These are phyloP conservation scores for Rhodophaea formosa DNA, from an alignment of 2,888 invertebrate species.

Conservation along the genomic window DNA sequence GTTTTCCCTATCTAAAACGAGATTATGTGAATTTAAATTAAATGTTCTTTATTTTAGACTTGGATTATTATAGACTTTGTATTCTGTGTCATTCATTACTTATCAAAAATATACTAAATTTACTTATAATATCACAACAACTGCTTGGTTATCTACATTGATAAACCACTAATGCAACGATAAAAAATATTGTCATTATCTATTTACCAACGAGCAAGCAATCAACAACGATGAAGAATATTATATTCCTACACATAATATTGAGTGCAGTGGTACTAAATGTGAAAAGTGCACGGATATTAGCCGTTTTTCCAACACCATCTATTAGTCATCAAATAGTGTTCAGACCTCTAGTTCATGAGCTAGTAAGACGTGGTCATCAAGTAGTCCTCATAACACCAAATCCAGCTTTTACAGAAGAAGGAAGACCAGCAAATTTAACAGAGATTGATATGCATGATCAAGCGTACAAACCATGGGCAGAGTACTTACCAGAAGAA, in stretches of 20 bases:
- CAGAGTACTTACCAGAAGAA: not conserved
- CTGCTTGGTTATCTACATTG: no score
- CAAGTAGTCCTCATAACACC: slow-evolving; percentile 49
- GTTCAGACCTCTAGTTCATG: slow-evolving; percentile 50
- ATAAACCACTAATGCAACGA: not conserved
- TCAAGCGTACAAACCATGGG: slow-evolving; percentile 37
- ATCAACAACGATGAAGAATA: not conserved
- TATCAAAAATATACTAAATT: no score
- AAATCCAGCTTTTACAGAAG: slow-evolving; percentile 37
- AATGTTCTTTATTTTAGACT: no score
- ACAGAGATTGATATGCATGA: slow-evolving; percentile 50
- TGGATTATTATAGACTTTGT: no score
- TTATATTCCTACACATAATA: not conserved
- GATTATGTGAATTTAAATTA: no score
- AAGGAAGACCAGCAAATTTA: slow-evolving; percentile 37
- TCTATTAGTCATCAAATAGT: slow-evolving; percentile 64
- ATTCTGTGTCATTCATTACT: no score
- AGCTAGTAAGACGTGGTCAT: slow-evolving; percentile 59
- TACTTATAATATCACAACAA: no score
- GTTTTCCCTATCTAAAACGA: no score
- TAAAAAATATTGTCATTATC: not conserved
- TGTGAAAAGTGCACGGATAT: not conserved
- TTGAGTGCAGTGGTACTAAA: not conserved
- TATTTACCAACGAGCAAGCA: no score
- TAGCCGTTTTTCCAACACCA: slow-evolving; percentile 25